phyloP scores from a whole-genome alignment of 1,140 invertebrate genomes.

The Leptinotarsa texana region DNA sequence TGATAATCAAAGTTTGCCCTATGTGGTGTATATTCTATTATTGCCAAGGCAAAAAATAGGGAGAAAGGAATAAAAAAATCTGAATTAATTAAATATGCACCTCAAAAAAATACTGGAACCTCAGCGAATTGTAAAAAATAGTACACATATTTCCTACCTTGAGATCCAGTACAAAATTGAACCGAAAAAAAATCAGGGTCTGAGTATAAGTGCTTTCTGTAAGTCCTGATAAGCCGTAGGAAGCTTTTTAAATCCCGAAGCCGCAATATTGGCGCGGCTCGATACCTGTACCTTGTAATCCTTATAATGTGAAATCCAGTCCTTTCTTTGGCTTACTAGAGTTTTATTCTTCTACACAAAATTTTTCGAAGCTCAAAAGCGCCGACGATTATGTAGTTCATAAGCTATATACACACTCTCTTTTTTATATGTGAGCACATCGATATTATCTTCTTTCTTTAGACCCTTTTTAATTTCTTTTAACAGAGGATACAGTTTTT shows the following conservation, averaged over 20 bases:
- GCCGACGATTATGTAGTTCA: slow-evolving; percentile 47
- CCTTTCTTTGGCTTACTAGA: slow-evolving; percentile 47
- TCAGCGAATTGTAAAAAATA: too few relatives aligned
- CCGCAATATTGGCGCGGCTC: slow-evolving; percentile 49
- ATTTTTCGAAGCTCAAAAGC: slow-evolving; percentile 44
- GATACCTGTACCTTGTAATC: slow-evolving; percentile 51
- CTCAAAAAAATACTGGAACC: too few relatives aligned
- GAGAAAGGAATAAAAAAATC: too few relatives aligned
- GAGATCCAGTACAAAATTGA: background rate
- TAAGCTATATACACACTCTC: slow-evolving; percentile 38
- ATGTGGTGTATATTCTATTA: too few relatives aligned
- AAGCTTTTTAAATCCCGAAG: slow-evolving; percentile 49
- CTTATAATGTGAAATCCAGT: slow-evolving; percentile 51
- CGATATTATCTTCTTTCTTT: slow-evolving; percentile 22
- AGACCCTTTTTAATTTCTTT: slow-evolving; percentile 8
- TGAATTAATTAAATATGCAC: too few relatives aligned
- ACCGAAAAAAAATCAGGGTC: slow-evolving; percentile 34
- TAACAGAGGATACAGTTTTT: slow-evolving; percentile 8
- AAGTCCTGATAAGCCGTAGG: slow-evolving; percentile 49
- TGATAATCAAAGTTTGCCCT: too few relatives aligned
- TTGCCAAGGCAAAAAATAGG: too few relatives aligned
- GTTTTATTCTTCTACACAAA: slow-evolving; percentile 48
- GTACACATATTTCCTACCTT: too few relatives aligned
- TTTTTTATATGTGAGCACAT: slow-evolving; percentile 36
- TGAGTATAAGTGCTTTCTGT: slow-evolving; percentile 34